phyloP scores from a whole-genome alignment of 2,888 invertebrate genomes.

The Xestia ashworthii region DNA sequence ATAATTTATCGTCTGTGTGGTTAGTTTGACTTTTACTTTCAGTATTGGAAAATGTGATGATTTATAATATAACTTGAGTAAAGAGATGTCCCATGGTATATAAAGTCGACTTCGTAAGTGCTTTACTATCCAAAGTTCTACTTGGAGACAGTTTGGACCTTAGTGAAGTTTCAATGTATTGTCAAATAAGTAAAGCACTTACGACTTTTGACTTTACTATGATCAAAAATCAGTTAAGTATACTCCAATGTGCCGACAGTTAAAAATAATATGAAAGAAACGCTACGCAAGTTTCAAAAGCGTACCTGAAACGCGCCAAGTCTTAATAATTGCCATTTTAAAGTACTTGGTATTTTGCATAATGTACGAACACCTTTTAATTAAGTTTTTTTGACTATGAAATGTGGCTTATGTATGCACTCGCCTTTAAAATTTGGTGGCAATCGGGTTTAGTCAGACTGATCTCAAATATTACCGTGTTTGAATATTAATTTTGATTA shows the following conservation, averaged over 20 bases:
- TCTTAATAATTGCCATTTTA: constrained; percentile 73
- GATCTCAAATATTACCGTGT: constrained; percentile 75
- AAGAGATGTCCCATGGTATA: background rate
- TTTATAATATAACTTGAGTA: constrained; percentile 6
- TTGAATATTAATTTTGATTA: constrained; percentile 54
- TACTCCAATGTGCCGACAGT: constrained; percentile 26
- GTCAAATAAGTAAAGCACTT: background rate
- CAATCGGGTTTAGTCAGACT: constrained; percentile 79
- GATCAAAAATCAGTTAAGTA: constrained; percentile 24
- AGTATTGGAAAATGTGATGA: constrained; percentile 42
- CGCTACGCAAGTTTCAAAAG: constrained; percentile 66
- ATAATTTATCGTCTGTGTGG: constrained; percentile 42
- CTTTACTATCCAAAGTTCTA: background rate
- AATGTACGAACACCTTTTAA: constrained; percentile 67
- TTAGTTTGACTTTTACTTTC: constrained; percentile 24
- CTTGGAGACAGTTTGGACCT: background rate
- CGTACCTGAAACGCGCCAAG: constrained; percentile 72
- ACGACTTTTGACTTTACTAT: background rate
- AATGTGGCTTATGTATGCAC: constrained; percentile 62
- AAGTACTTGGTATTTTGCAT: constrained; percentile 71
- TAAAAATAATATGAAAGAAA: constrained; percentile 33
- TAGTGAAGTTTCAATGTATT: background rate
- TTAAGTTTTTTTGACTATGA: constrained; percentile 62
- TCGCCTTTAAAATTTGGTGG: constrained; percentile 75
- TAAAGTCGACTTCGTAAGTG: background rate